These are phyloP conservation scores for Sinodicranocentrus sp. DNA, from an alignment of 2,888 invertebrate species.

Conservation along the genomic window DNA sequence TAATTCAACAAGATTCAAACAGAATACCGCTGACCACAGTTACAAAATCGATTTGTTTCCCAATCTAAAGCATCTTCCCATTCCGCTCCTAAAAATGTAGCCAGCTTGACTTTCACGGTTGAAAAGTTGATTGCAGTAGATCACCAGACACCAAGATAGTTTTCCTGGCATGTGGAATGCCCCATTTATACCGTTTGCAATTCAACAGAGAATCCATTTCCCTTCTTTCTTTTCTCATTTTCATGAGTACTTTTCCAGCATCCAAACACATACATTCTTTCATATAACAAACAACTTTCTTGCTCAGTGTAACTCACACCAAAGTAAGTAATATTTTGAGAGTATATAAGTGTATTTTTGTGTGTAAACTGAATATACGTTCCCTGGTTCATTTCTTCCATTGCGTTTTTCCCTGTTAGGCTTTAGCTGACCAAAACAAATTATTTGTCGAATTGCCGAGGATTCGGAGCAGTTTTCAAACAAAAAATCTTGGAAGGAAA, in stretches of 20 bases:
- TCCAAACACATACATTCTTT: neutral
- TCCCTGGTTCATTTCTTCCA: too few species aligned
- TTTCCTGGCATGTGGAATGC: slow-evolving; percentile 66
- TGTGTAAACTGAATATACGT: neutral
- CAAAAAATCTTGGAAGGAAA: slow-evolving; percentile 1
- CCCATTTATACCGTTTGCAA: slow-evolving; percentile 64
- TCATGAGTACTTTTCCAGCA: slow-evolving; percentile 35
- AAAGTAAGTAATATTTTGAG: neutral
- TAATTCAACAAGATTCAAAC: too few species aligned
- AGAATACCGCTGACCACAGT: too few species aligned
- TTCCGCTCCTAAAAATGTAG: too few species aligned
- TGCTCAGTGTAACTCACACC: neutral
- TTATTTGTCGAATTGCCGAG: slow-evolving; percentile 64
- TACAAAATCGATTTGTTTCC: too few species aligned
- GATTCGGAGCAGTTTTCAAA: slow-evolving; percentile 21
- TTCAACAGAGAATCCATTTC: slow-evolving; percentile 48
- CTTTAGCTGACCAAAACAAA: slow-evolving; percentile 67
- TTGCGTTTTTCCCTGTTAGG: slow-evolving; percentile 31
- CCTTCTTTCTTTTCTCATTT: slow-evolving; percentile 55
- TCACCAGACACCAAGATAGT: slow-evolving; percentile 50
- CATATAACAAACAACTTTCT: too few species aligned
- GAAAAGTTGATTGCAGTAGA: slow-evolving; percentile 13
- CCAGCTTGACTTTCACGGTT: too few species aligned
- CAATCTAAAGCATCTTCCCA: too few species aligned
- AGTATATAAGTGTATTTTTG: neutral